Base-by-base conservation (phyloP, 2,888 invertebrate species). In the Metacarcinus magister region DNA sequence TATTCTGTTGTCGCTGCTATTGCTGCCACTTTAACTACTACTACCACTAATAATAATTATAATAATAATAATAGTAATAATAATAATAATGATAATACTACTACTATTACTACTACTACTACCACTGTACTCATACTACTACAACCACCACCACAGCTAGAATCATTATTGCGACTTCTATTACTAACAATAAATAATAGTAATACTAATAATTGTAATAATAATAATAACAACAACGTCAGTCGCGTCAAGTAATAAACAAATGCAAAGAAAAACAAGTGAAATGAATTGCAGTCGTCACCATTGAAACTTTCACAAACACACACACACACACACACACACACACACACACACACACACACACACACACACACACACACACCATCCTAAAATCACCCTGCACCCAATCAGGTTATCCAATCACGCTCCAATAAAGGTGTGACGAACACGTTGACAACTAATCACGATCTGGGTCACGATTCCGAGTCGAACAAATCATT, bases 301-400 rank as follows among this genome's bases (percentile, higher is more conserved):
- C 75, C 28, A 3, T 28, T 60, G 60, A 60, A 60, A 60, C 60
- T 60, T 60, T 60, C 13, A 39, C 87, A 87, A 39, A 39, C 87
- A 87, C 87, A 87, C 87, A 87, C 87, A 87, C 87, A 87, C 87
- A 87, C 87, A 87, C 87, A 87, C 13, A 87, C 87, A 87, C 39
- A 87, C 87, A 87, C 87, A 87, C 87, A 87, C 87, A 32, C 87
- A 87, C 87, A 87, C 87, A 87, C 87, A 87, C 87, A 87, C 87
- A 87, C 87, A 87, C 13, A 87, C 87, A 87, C 87, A 87, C 87
- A 87, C 87, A 87, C 87, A 87, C 87, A 87, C 87, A 87, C 87
- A 39, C 16, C 39, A 67, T 5, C 67, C 19, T 67, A 67, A 5
- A 67, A 16, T 23, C 16, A 67, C 67, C 19, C 23, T 5, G 13